A percentile compares a stretch with the other conserved stretches of the same genome.
phyloP scores from a whole-genome alignment of 2,888 invertebrate genomes.

The Choristoneura rosaceana region DNA sequence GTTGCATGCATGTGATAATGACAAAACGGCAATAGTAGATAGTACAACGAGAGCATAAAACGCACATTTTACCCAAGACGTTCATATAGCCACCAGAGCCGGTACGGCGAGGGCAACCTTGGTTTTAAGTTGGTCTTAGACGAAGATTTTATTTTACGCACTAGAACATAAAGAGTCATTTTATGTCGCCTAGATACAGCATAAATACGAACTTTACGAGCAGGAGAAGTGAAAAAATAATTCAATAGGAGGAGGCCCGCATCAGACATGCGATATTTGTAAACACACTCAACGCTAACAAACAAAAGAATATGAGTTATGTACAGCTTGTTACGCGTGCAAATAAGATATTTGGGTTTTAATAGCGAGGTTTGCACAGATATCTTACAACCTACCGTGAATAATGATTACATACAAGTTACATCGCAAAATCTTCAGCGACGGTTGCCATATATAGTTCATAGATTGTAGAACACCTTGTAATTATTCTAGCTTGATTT shows the following conservation, averaged over 20 bases:
- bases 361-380: slow-evolving; percentile 20
- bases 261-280: slow-evolving; percentile 17
- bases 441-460: slow-evolving; percentile 7
- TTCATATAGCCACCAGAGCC: too few species aligned
- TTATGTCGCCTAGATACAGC: too few species aligned
- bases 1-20: too few species aligned
- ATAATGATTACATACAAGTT: slow-evolving; percentile 18
- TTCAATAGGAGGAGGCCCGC: not conserved
- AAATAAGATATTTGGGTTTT: slow-evolving; percentile 22
- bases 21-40: too few species aligned
- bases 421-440: slow-evolving; percentile 9
- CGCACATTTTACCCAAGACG: too few species aligned
- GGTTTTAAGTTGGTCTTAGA: too few species aligned
- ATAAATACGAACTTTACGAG: too few species aligned
- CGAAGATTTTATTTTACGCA: too few species aligned
- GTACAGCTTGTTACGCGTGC: slow-evolving; percentile 13
- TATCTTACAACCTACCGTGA: slow-evolving; percentile 13
- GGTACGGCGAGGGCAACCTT: too few species aligned
- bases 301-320: slow-evolving; percentile 19
- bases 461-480: slow-evolving; percentile 16
- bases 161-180: too few species aligned
- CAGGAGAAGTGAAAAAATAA: too few species aligned
- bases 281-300: slow-evolving; percentile 16
- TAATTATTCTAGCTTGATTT: slow-evolving; percentile 16
- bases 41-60: too few species aligned